These are phyloP conservation scores for Moxostoma hubbsi DNA, from an alignment of 2,797 vertebrate species.

Conservation along the genomic window DNA sequence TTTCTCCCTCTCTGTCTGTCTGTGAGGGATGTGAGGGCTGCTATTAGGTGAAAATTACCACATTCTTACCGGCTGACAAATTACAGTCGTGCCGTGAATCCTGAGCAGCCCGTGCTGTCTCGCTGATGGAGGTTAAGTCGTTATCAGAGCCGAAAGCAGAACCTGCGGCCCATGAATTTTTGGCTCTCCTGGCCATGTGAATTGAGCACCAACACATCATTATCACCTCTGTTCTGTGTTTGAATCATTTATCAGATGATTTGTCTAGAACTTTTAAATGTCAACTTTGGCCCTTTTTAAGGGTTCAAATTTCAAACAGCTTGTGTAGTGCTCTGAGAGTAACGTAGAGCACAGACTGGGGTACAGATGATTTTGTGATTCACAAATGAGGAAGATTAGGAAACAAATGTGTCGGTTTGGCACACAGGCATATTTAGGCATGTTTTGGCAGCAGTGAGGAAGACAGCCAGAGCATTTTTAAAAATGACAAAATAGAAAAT, in stretches of 20 bases:
- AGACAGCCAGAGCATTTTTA: background rate
- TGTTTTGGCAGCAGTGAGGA: background rate
- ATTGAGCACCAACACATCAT: slow-evolving; percentile 52
- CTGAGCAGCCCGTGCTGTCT: slow-evolving; percentile 54
- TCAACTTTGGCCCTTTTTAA: slow-evolving; percentile 34
- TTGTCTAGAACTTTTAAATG: slow-evolving; percentile 52
- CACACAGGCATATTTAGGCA: slow-evolving; percentile 18
- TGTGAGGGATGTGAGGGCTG: slow-evolving; percentile 54
- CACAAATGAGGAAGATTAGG: slow-evolving; percentile 38
- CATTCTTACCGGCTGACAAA: slow-evolving; percentile 72
- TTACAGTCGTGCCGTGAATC: slow-evolving; percentile 65
- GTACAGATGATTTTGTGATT: background rate
- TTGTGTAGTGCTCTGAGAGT: slow-evolving; percentile 1
- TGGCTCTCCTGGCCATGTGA: slow-evolving; percentile 19
- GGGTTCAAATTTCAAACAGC: slow-evolving; percentile 3
- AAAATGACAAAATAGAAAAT: background rate
- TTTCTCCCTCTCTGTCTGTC: slow-evolving; percentile 52
- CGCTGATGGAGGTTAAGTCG: slow-evolving; percentile 68
- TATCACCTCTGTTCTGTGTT: slow-evolving; percentile 65
- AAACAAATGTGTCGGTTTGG: slow-evolving; percentile 45
- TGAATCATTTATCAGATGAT: slow-evolving; percentile 70
- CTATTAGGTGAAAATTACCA: slow-evolving; percentile 73
- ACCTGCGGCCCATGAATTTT: slow-evolving; percentile 11
- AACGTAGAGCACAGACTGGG: background rate
- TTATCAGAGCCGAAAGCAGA: slow-evolving; percentile 17